These are phyloP conservation scores for Sorex maritimensis DNA, from an alignment of 2,797 vertebrate species.

Conservation along the genomic window DNA sequence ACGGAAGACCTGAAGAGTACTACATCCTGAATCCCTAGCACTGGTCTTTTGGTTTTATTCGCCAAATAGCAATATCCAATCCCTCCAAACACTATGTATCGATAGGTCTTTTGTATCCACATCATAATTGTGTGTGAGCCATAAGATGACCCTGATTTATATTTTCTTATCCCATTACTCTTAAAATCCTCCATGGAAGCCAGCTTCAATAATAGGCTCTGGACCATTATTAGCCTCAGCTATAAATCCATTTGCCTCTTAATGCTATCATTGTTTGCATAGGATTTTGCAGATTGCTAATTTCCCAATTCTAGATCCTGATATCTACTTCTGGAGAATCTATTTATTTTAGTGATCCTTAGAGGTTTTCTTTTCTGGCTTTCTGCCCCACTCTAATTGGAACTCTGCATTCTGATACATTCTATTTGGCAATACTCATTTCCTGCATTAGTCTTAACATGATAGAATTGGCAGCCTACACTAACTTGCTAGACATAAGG, in stretches of 20 bases:
- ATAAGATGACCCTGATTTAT: neutral
- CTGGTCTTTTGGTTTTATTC: no score
- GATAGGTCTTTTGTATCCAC: neutral
- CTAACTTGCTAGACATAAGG: neutral
- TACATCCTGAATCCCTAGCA: no score
- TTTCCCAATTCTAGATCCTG: neutral
- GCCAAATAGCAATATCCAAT: no score
- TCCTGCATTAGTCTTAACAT: neutral
- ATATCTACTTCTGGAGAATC: neutral
- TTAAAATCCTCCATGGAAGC: slow-evolving; percentile 20
- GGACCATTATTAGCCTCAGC: neutral
- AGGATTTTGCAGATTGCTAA: neutral
- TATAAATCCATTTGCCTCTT: neutral
- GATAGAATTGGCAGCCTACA: neutral
- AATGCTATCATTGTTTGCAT: neutral
- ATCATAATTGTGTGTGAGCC: neutral
- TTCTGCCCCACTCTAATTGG: neutral
- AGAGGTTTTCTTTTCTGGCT: neutral
- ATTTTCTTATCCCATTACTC: slow-evolving; percentile 43
- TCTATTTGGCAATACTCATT: slow-evolving; percentile 4
- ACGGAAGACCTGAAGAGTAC: no score
- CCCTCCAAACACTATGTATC: neutral
- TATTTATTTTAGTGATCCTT: neutral
- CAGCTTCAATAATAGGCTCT: neutral
- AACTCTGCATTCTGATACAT: slow-evolving; percentile 37